Evolutionary conservation across 1,140 invertebrate genomes (phyloP), one percentile per base, ranked within the genome.

Genomic region (Plutomurus gul): DNA sequence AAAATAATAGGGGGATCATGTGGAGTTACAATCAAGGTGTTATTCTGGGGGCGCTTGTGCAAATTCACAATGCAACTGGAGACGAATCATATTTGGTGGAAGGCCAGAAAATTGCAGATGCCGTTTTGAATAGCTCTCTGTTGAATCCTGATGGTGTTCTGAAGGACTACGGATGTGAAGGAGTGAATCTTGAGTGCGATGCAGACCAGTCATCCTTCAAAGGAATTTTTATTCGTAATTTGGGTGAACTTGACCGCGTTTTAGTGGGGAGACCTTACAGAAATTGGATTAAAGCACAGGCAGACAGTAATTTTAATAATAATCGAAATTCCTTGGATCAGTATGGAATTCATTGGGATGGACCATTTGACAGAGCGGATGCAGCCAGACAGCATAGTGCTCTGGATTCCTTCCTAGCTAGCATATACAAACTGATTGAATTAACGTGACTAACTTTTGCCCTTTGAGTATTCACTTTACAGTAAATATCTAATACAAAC

Each of bases 1-100:
- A 36, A 36, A 81, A 81, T 47, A 81, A 81, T 73, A 22, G 47
- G 10, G 20, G 70, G 3, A 77, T 76, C 0, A 78, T 77, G 11
- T 81, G 80, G 80, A 39, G 70, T 27, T 81, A 81, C 25, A 81
- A 81, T 22, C 80, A 81, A 73, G 81, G 77, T 5, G 70, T 81
- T 0, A 78, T 81, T 47, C 39, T 81, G 13, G 80, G 80, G 6
- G 80, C 76, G 11, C 47, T 81, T 20, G 73, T 74, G 10, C 49
- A 81, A 47, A 22, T 81, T 4, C 30, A 39, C n/a, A 46, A 43
- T 33, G 80, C 72, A n/a, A 75, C 76, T 18, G 43, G 74, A 7
- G 43, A 75, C 4, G 20, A 46, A 16, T 8, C 22, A 1, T 78
- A 78, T 47, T 40, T 81, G 11, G 39, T 27, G 4, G 76, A 78